Percentiles rank a stretch among this genome's conserved stretches.
Conservation (phyloP, 2,113 vertebrate species). For the Lepus europaeus region DNA sequence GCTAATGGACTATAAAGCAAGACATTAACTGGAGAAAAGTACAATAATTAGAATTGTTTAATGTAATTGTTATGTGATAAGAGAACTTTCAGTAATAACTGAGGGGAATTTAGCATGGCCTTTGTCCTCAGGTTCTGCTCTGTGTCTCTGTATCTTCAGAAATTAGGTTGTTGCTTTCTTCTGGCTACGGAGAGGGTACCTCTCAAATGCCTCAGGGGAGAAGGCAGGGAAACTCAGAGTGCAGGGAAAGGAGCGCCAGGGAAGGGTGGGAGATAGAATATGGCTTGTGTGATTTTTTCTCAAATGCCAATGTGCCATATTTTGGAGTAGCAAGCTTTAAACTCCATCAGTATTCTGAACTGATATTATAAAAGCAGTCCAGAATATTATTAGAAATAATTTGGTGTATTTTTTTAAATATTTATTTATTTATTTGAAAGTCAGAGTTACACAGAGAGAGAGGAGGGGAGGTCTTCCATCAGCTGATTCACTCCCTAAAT, state of each 20-base stretch:
- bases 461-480: too few relatives aligned
- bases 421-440: too few relatives aligned
- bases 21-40: not conserved
- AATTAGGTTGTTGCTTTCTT: not conserved
- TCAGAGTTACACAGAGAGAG: too few relatives aligned
- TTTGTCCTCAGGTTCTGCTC: not conserved
- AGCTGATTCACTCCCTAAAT: too few relatives aligned
- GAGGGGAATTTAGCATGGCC: accelerated
- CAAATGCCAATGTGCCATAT: not conserved
- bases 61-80: not conserved
- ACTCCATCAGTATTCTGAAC: not conserved
- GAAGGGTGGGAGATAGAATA: not conserved
- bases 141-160: not conserved
- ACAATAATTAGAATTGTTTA: not conserved
- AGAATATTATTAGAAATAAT: slow-evolving; percentile 1
- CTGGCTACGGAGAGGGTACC: not conserved
- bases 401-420: not conserved
- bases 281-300: not conserved
- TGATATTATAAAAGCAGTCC: not conserved
- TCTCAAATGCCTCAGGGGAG: not conserved
- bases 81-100: not conserved
- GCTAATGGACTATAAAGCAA: not conserved
- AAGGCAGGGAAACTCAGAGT: not conserved
- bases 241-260: too few relatives aligned
- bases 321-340: too few relatives aligned